Evolutionary conservation across 64 coral and sea anemone genomes (phyloP).

Genomic region (Porites australiensis): DNA sequence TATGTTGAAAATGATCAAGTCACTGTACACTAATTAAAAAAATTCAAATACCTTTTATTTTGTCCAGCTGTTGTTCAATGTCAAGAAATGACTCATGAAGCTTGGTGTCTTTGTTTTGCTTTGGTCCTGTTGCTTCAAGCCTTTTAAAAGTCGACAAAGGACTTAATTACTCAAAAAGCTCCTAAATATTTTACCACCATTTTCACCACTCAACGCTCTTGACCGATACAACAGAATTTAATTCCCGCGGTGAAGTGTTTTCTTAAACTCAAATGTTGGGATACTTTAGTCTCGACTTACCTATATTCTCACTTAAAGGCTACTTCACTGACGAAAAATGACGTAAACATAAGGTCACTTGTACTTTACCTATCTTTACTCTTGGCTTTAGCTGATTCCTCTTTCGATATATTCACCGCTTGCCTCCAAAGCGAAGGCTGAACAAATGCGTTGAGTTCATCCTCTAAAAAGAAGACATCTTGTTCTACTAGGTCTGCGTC

Average conservation of each 20-base stretch:
- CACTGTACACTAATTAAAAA: neutral
- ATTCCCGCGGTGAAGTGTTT: no score
- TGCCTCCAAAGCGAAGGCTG: constrained; percentile 43
- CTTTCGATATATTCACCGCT: constrained; percentile 11
- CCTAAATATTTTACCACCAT: neutral
- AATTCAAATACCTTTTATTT: constrained; percentile 12
- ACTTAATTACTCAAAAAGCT: neutral
- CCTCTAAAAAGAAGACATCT: constrained; percentile 47
- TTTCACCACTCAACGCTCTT: neutral
- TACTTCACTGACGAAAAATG: no score
- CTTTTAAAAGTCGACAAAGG: neutral
- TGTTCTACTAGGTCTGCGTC: constrained; percentile 45
- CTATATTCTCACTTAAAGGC: no score
- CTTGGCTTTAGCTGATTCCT: constrained; percentile 14
- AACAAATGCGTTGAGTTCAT: constrained; percentile 44
- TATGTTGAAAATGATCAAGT: no score
- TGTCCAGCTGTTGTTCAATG: constrained; percentile 1
- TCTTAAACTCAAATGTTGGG: no score
- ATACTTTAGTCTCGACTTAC: no score
- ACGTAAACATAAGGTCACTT: neutral
- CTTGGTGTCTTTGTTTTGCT: neutral
- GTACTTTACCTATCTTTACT: neutral
- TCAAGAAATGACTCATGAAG: constrained; percentile 32
- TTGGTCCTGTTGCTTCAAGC: neutral
- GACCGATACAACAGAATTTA: no score